phyloP scores from a whole-genome alignment of 2,888 invertebrate species.

The Latrodectus elegans region DNA sequence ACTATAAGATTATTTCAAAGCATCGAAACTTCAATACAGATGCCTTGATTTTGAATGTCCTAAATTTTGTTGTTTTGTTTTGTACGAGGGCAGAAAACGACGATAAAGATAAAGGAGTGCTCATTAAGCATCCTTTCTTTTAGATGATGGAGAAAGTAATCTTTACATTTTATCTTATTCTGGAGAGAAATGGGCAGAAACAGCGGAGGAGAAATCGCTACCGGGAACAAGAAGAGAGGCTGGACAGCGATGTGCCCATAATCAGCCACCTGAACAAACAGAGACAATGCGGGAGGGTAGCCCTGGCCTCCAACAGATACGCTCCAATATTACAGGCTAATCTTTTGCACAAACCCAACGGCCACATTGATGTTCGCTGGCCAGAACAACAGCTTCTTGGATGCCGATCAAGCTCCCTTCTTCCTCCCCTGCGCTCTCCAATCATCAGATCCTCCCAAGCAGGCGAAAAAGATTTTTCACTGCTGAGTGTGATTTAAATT shows the following conservation, averaged over 20 bases:
- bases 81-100: no score
- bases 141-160: not conserved
- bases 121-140: not conserved
- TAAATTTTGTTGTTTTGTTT: no score
- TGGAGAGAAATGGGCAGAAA: conserved; percentile 6
- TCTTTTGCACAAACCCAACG: conserved; percentile 62
- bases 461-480: no score
- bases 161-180: conserved; percentile 11
- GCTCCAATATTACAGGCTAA: conserved; percentile 58
- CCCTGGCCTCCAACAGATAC: conserved; percentile 48
- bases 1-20: no score
- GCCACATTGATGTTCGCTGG: conserved; percentile 46
- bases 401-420: conserved; percentile 42
- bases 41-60: no score
- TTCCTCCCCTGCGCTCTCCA: conserved; percentile 1
- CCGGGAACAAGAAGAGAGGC: not conserved
- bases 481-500: no score
- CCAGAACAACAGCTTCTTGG: conserved; percentile 46
- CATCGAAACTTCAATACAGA: no score
- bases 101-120: no score
- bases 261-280: conserved; percentile 69
- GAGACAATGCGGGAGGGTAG: conserved; percentile 59
- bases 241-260: conserved; percentile 38
- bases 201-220: not conserved
- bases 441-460: no score